Evolutionary conservation across 2,888 invertebrate species (phyloP), one percentile per base, ranked within the genome.

Genomic region (Fabriciana adippe): DNA sequence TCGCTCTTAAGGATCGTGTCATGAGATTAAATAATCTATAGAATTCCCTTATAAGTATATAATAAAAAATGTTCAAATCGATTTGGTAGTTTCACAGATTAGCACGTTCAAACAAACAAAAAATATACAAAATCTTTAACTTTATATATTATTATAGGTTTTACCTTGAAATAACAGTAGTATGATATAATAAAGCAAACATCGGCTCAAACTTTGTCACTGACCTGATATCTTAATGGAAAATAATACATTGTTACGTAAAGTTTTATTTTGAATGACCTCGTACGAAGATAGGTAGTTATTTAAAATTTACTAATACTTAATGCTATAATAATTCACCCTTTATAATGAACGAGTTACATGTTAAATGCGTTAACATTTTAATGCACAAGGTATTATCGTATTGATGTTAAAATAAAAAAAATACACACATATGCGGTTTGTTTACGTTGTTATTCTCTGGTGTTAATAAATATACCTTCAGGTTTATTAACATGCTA

Each of bases 301-400:
- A 59, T 48, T n/a, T 48, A 57, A 65, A 45, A 66, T 56, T 57
- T 61, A 66, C 48, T 47, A 31, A 55, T 16, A 55, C 21, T 64
- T 16, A 64, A 65, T 65, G n/a, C 35, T 35, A 57, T 16, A 45
- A 48, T 59, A 48, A 59, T 48, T 59, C 31, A 48, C 31, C 18
- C 55, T 16, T 59, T 48, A 57, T 50, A 51, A 51, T 50, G 51
- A 55, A 51, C 16, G 45, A 16, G 45, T 31, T 35, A 55, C 15
- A 35, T 60, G 68, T 68, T 54, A 61, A 56, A 59, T 56, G 47
- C 35, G 45, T 64, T 64, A 56, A 60, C 65, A 68, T 65, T 59
- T 65, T 64, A 41, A 55, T 61, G 31, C 18, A 60, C 68, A 68
- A 68, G 68, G 68, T 68, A 64, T 61, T 51, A 21, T 54, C 55